A percentile compares a stretch with the other conserved stretches of the same genome.
Conservation (phyloP, 2,113 vertebrate species). For the Serinus canaria region DNA sequence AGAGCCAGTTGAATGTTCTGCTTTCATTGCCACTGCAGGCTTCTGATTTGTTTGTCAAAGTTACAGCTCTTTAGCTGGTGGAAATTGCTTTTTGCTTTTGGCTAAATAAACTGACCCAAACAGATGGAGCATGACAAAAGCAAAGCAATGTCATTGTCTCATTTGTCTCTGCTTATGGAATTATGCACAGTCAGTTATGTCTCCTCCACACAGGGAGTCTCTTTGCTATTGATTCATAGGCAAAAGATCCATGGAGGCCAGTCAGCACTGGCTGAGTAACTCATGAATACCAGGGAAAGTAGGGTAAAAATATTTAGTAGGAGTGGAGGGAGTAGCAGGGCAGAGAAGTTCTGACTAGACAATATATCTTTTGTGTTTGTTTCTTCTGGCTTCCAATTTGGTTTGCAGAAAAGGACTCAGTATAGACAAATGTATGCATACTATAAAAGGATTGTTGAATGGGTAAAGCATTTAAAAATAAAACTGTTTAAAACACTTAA, state of each 20-base stretch:
- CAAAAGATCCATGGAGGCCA: neutral
- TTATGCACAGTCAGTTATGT: neutral
- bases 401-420: neutral
- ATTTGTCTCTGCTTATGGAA: neutral
- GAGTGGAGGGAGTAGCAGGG: neutral
- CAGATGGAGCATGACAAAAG: conserved; percentile 2
- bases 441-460: neutral
- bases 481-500: neutral
- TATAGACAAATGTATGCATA: neutral
- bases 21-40: neutral
- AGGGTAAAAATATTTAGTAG: neutral
- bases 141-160: neutral
- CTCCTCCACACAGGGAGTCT: neutral
- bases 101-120: conserved; percentile 16
- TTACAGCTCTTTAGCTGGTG: neutral
- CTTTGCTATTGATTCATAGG: neutral
- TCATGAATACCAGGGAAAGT: neutral
- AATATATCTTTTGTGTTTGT: neutral
- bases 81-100: neutral
- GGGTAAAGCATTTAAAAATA: neutral
- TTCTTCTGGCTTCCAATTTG: neutral
- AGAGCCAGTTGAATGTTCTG: neutral
- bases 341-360: neutral
- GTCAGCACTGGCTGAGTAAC: neutral
- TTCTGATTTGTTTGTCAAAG: neutral